Conservation (phyloP, 2,888 invertebrate genomes). For the Drosophila picticornis region DNA sequence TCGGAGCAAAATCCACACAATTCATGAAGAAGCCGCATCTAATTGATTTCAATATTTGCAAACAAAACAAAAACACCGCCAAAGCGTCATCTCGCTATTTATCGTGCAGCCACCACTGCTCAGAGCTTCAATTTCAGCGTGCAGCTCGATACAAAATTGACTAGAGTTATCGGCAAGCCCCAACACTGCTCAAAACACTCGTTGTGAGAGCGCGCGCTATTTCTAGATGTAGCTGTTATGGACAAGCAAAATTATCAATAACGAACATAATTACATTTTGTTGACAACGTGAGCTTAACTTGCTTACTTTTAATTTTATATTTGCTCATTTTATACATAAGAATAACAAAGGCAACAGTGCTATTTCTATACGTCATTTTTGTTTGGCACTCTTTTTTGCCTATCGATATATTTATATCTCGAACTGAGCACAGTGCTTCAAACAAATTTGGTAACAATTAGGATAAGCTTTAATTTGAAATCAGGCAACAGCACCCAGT, state of each 20-base stretch:
- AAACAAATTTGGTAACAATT: background rate
- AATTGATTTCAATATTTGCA: background rate
- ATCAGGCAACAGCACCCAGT: constrained; percentile 21
- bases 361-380: background rate
- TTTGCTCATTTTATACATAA: background rate
- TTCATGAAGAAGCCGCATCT: constrained; percentile 88
- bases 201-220: background rate
- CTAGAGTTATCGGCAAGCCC: background rate
- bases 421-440: background rate
- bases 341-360: background rate
- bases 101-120: background rate
- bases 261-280: background rate
- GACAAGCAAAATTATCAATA: background rate
- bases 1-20: constrained; percentile 83
- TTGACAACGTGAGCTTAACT: background rate
- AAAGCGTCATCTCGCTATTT: background rate
- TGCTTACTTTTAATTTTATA: background rate
- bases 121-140: background rate
- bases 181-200: background rate
- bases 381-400: background rate
- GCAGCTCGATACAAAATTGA: background rate
- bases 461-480: background rate
- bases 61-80: background rate
- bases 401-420: background rate
- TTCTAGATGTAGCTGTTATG: background rate